phyloP scores from a whole-genome alignment of 2,888 invertebrate species.

The Phania funesta region DNA sequence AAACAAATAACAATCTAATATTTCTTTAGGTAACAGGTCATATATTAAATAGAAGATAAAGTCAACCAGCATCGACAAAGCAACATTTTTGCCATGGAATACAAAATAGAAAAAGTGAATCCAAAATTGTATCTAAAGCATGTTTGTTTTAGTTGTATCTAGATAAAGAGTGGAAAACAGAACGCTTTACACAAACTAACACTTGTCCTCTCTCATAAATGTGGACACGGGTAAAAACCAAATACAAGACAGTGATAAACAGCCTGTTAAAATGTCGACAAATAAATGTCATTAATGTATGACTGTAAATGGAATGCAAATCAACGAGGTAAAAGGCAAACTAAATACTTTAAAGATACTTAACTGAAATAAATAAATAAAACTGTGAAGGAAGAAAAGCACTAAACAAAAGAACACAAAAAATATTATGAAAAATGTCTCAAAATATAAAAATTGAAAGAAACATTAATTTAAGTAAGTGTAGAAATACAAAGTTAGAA shows the following conservation, averaged over 20 bases:
- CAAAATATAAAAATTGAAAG: constrained; percentile 23
- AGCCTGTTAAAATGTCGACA: constrained; percentile 66
- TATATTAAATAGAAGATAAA: constrained; percentile 33
- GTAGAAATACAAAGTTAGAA: constrained; percentile 11
- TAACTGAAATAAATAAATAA: background rate
- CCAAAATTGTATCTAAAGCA: constrained; percentile 27
- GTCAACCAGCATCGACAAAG: constrained; percentile 35
- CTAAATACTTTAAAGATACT: constrained; percentile 6
- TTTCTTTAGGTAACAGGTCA: constrained; percentile 48
- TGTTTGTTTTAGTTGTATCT: constrained; percentile 31
- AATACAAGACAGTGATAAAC: constrained; percentile 62
- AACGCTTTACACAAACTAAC: constrained; percentile 29
- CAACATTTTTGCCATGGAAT: background rate
- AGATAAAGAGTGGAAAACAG: constrained; percentile 44
- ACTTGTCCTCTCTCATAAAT: background rate
- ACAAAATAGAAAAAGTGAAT: background rate
- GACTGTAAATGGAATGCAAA: constrained; percentile 49
- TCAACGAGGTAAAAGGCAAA: constrained; percentile 31
- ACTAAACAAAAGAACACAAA: too few species aligned
- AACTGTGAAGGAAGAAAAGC: background rate
- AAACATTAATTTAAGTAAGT: constrained; percentile 42
- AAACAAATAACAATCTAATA: constrained; percentile 43
- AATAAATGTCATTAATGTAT: constrained; percentile 61
- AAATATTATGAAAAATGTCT: constrained; percentile 47
- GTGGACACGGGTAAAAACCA: background rate